Conservation (phyloP, 2,888 invertebrate genomes). For the Cosmopolites sordidus region DNA sequence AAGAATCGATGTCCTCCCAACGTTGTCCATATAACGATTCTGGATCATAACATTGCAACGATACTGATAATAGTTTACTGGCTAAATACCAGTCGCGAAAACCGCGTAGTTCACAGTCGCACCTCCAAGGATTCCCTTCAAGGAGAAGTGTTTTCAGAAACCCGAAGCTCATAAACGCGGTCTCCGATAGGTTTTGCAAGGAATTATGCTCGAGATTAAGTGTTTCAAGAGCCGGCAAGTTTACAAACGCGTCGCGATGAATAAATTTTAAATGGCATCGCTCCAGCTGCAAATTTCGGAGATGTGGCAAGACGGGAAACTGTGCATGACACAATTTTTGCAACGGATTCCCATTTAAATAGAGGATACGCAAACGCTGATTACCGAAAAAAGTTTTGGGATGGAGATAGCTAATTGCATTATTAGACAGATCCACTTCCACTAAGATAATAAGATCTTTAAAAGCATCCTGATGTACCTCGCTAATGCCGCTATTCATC, state of each 20-base stretch:
- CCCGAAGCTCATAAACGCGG: constrained; percentile 66
- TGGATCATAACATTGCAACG: constrained; percentile 71
- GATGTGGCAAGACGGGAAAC: constrained; percentile 76
- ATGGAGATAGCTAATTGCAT: constrained; percentile 69
- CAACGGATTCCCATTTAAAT: constrained; percentile 79
- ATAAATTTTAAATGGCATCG: constrained; percentile 73
- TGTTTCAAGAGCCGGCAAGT: constrained; percentile 67
- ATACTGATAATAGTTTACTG: constrained; percentile 67
- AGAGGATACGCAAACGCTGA: constrained; percentile 72
- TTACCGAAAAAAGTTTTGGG: constrained; percentile 80
- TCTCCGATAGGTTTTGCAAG: constrained; percentile 64
- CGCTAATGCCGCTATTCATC: constrained; percentile 68
- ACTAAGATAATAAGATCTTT: constrained; percentile 78
- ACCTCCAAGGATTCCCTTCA: constrained; percentile 85
- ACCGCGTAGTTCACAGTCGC: constrained; percentile 80
- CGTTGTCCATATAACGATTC: constrained; percentile 61
- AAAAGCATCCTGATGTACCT: constrained; percentile 81
- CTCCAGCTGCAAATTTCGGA: constrained; percentile 75
- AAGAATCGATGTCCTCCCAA: constrained; percentile 73
- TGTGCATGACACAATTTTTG: constrained; percentile 68
- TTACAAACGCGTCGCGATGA: constrained; percentile 72
- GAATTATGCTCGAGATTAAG: constrained; percentile 79
- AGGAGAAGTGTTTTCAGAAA: constrained; percentile 76
- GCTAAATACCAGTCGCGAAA: constrained; percentile 81
- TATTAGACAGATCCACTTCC: constrained; percentile 83